Conservation (phyloP, 30 jellyfish, hydroid and myxozoan species). For the Hydractinia echinata region DNA sequence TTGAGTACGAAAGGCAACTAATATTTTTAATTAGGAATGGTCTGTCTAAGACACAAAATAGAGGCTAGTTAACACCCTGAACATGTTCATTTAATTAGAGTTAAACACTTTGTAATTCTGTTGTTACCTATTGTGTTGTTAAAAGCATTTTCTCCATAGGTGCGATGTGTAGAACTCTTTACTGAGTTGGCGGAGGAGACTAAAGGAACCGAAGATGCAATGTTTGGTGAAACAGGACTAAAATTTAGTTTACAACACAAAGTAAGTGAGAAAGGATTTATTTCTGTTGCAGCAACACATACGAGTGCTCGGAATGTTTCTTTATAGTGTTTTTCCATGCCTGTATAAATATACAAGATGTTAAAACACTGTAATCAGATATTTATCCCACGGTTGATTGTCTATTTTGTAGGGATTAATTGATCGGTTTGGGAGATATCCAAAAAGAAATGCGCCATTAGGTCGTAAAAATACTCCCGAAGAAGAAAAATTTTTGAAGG, state of each 20-base stretch:
- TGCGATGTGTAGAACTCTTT: constrained; percentile 19
- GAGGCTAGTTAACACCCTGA: too few species aligned
- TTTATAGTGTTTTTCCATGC: background rate
- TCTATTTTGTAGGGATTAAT: constrained; percentile 49
- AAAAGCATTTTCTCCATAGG: constrained; percentile 2
- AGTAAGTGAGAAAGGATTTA: constrained; percentile 32
- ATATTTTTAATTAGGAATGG: too few species aligned
- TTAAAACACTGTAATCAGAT: background rate
- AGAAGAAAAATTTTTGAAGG: constrained; percentile 38
- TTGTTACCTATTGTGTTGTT: too few species aligned
- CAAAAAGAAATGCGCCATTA: constrained; percentile 66
- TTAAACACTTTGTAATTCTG: too few species aligned
- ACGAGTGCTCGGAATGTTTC: background rate
- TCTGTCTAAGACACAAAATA: too few species aligned
- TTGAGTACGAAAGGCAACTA: too few species aligned
- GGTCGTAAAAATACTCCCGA: constrained; percentile 77
- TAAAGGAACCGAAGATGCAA: constrained; percentile 42
- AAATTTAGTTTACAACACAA: constrained; percentile 51
- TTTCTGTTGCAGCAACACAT: too few species aligned
- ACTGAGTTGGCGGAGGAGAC: constrained; percentile 55
- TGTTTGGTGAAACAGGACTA: constrained; percentile 42
- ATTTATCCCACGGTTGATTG: background rate
- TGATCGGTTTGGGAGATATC: constrained; percentile 63
- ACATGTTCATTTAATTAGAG: too few species aligned
- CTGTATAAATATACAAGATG: background rate